Conservation (phyloP, 1,140 invertebrate species). For the Luehdorfia chinensis region DNA sequence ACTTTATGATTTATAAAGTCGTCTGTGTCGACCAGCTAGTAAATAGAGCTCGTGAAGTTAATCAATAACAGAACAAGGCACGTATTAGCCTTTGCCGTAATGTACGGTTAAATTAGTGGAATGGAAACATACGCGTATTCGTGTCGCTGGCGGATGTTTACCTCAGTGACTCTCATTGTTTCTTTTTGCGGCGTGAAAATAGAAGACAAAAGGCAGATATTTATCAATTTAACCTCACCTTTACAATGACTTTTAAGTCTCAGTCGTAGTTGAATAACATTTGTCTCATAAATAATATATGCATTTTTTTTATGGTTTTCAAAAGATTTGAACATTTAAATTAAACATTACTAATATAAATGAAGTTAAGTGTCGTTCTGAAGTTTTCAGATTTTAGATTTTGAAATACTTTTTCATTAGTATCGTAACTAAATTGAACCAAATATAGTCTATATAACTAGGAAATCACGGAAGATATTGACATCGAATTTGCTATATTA, state of each 20-base stretch:
- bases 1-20: slow-evolving; percentile 8
- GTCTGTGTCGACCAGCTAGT: background rate
- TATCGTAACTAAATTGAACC: too few species aligned
- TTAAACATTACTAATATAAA: background rate
- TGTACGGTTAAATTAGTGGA: too few species aligned
- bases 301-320: background rate
- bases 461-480: too few species aligned
- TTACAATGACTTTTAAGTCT: slow-evolving; percentile 24
- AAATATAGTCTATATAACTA: too few species aligned
- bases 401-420: too few species aligned
- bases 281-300: too few species aligned
- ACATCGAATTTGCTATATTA: too few species aligned
- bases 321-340: background rate
- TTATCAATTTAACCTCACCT: slow-evolving; percentile 30
- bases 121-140: background rate
- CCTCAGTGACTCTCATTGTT: slow-evolving; percentile 30
- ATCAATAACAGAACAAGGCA: slow-evolving; percentile 3
- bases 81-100: too few species aligned
- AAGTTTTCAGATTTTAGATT: too few species aligned
- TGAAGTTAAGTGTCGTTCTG: too few species aligned
- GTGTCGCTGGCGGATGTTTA: slow-evolving; percentile 26
- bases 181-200: slow-evolving; percentile 30
- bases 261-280: too few species aligned
- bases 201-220: slow-evolving; percentile 27
- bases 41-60: slow-evolving; percentile 2